These are phyloP conservation scores for Teleogryllus oceanicus DNA, from an alignment of 2,888 invertebrate species.

Conservation along the genomic window DNA sequence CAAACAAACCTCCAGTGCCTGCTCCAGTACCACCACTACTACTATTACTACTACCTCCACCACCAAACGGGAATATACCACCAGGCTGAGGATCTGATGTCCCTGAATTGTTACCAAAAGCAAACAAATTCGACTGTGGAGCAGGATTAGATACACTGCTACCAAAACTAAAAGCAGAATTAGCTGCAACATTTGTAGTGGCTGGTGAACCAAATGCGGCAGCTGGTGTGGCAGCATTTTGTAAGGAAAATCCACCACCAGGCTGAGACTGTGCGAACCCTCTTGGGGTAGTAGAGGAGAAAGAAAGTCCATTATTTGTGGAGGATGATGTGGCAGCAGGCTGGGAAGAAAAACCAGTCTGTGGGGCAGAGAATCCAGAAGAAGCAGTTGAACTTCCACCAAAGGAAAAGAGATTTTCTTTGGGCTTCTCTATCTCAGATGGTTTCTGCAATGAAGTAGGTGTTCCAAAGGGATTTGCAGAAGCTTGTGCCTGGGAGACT, in stretches of 20 bases:
- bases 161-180: background rate
- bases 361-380: background rate
- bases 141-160: background rate
- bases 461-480: background rate
- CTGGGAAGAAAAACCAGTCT: background rate
- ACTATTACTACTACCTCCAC: background rate
- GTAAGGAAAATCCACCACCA: background rate
- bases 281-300: background rate
- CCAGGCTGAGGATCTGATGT: background rate
- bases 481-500: background rate
- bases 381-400: background rate
- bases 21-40: background rate
- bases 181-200: background rate
- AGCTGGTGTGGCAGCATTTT: background rate
- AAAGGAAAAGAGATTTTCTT: conserved; percentile 19
- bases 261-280: background rate
- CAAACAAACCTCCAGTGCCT: background rate
- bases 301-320: background rate
- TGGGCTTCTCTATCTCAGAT: no score
- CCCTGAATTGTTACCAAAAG: background rate
- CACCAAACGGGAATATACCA: background rate
- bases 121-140: no score
- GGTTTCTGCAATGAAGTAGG: background rate
- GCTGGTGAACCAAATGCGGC: background rate
- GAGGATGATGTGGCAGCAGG: background rate